Percentiles rank a stretch among this genome's conserved stretches.
Conservation (phyloP, 2,797 vertebrate genomes). For the Syndactyla subalaris region DNA sequence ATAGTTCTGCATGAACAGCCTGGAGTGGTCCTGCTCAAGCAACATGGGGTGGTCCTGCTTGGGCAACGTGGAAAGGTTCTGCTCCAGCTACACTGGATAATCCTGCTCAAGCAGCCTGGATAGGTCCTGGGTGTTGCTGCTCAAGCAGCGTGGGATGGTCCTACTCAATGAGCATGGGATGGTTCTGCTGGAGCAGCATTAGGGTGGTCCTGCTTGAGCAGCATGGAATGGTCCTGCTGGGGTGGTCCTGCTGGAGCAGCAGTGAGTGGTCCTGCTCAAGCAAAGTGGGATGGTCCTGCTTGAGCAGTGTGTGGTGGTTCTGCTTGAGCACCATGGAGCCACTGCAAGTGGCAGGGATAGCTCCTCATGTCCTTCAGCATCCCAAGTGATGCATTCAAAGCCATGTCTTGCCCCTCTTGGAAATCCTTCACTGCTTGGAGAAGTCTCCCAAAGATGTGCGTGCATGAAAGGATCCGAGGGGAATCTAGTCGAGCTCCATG, state of each 20-base stretch:
- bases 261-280: not conserved
- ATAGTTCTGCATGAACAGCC: not conserved
- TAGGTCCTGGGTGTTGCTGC: not conserved
- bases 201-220: not conserved
- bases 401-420: not conserved
- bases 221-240: not conserved
- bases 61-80: not conserved
- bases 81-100: not conserved
- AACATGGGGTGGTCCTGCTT: not conserved
- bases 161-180: not conserved
- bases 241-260: not conserved
- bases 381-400: not conserved
- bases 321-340: constrained; percentile 19
- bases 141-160: not conserved
- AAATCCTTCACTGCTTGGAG: not conserved
- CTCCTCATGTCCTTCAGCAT: not conserved
- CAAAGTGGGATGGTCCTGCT: not conserved
- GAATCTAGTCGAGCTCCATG: not conserved
- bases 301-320: not conserved
- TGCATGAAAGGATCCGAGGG: not conserved
- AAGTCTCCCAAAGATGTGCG: not conserved
- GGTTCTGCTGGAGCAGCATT: not conserved
- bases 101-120: not conserved
- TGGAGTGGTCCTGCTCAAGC: not conserved
- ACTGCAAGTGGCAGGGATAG: not conserved